phyloP scores from a whole-genome alignment of 2,888 invertebrate species.

The Panzeria rudis region DNA sequence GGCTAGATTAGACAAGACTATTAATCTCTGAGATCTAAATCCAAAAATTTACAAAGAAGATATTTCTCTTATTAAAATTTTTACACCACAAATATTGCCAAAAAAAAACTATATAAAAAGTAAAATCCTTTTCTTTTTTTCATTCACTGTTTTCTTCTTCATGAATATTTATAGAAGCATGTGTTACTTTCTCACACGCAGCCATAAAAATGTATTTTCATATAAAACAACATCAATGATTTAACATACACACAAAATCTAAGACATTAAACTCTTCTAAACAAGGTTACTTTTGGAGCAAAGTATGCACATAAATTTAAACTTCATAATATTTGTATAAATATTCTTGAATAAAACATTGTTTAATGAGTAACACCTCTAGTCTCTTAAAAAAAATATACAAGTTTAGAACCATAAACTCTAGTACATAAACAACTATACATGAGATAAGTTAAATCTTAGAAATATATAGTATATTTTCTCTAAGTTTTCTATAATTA shows the following conservation, averaged over 20 bases:
- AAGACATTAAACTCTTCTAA: neutral
- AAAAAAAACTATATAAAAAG: neutral
- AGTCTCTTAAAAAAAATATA: too few species aligned
- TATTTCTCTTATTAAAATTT: too few species aligned
- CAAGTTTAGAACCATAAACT: neutral
- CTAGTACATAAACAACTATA: too few species aligned
- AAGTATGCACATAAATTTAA: slow-evolving; percentile 31
- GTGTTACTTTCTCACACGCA: slow-evolving; percentile 1
- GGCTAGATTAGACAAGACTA: too few species aligned
- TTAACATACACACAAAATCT: neutral
- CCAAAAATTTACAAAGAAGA: neutral
- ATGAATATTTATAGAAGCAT: neutral
- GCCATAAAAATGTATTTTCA: neutral
- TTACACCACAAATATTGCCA: too few species aligned
- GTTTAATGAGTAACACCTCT: slow-evolving; percentile 26
- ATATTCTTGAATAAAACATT: slow-evolving; percentile 3
- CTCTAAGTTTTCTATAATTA: neutral
- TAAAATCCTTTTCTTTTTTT: neutral
- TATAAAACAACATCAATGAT: neutral
- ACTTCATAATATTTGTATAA: slow-evolving; percentile 2
- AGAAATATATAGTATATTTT: neutral
- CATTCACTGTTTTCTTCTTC: neutral
- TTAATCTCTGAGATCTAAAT: too few species aligned
- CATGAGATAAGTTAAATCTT: neutral
- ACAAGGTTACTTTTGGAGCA: slow-evolving; percentile 23